Conservation (phyloP, 2,113 vertebrate species). For the Hippoglossus stenolepis region DNA sequence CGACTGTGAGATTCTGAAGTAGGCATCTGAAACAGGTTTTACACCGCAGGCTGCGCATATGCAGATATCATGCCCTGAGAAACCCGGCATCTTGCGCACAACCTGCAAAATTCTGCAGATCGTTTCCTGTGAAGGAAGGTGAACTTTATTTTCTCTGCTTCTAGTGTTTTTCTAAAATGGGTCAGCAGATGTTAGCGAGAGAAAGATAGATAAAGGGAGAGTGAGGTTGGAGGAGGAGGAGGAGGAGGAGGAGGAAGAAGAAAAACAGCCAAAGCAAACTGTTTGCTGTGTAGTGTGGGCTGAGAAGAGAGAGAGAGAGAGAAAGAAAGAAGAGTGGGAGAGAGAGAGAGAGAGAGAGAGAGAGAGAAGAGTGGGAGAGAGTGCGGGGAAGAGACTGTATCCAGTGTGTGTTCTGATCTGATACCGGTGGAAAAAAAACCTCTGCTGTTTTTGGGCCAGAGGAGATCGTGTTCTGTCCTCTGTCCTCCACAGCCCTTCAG, state of each 20-base stretch:
- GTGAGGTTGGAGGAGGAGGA: slow-evolving; percentile 30
- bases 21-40: slow-evolving; percentile 33
- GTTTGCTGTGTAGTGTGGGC: slow-evolving; percentile 74
- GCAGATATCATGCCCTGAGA: slow-evolving; percentile 27
- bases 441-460: slow-evolving; percentile 24
- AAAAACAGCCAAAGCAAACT: slow-evolving; percentile 78
- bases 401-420: slow-evolving; percentile 44
- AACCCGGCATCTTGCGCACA: slow-evolving; percentile 5
- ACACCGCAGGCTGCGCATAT: slow-evolving; percentile 15
- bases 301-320: slow-evolving; percentile 52
- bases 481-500: not conserved
- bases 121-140: slow-evolving; percentile 72
- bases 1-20: not conserved
- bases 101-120: slow-evolving; percentile 43
- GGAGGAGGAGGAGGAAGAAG: slow-evolving; percentile 42
- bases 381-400: slow-evolving; percentile 44
- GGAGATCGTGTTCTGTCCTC: slow-evolving; percentile 10
- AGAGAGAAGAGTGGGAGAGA: slow-evolving; percentile 37
- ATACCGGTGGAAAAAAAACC: not conserved
- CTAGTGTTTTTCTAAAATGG: slow-evolving; percentile 80
- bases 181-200: slow-evolving; percentile 82
- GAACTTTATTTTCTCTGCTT: slow-evolving; percentile 69
- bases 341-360: slow-evolving; percentile 54
- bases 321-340: slow-evolving; percentile 38
- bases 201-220: slow-evolving; percentile 40